Evolutionary conservation across 2,797 vertebrate genomes (phyloP).

Genomic region (Anguilla anguilla): DNA sequence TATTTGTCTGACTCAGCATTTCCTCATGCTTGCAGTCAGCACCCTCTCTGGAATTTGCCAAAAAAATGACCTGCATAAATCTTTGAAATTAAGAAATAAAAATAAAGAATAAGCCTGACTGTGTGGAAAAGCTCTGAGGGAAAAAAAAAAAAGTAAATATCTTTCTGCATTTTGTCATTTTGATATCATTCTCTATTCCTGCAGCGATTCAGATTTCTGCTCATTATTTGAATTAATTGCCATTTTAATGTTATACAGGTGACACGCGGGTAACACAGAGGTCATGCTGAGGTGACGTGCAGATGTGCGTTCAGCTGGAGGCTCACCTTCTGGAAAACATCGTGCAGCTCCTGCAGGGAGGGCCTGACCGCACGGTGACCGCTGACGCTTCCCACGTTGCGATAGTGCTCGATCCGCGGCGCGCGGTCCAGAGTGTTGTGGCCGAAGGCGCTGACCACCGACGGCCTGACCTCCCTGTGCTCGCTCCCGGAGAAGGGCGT

Average conservation of each 20-base stretch:
- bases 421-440: conserved; percentile 91
- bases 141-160: neutral
- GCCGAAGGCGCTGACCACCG: conserved; percentile 86
- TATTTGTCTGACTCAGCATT: neutral
- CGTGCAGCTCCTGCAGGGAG: conserved; percentile 92
- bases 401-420: conserved; percentile 93
- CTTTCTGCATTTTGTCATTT: neutral
- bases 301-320: neutral
- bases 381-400: conserved; percentile 88
- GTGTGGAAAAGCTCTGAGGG: neutral
- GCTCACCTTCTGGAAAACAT: conserved; percentile 92
- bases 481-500: conserved; percentile 76
- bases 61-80: neutral
- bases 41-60: neutral
- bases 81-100: neutral
- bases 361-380: conserved; percentile 85
- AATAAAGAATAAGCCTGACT: neutral
- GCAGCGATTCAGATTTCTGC: neutral
- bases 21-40: neutral
- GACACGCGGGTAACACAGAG: neutral
- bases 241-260: neutral
- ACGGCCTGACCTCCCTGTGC: conserved; percentile 76
- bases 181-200: neutral
- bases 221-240: neutral
- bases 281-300: neutral